Evolutionary conservation across 1,140 invertebrate species (phyloP), one percentile per base, ranked within the genome.

Genomic region (Hylaeus anthracinus): DNA sequence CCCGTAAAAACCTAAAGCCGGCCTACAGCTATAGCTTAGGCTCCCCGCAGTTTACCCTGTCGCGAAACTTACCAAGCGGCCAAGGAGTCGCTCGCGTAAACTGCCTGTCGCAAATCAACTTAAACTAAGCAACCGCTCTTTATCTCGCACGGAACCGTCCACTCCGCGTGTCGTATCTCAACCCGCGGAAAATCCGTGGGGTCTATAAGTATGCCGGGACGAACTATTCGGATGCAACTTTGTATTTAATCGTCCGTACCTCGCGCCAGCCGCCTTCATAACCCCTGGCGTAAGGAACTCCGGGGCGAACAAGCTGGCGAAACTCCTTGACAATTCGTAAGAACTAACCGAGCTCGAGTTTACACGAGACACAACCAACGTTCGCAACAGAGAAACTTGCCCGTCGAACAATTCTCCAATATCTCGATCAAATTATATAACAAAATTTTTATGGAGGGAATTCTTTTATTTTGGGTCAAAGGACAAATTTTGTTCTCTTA

Each of bases 261-360:
- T 37, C 37, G 41, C 10, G 26, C 3, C 41, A 26, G 26, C 3
- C 41, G 39, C 83, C 75, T 83, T 86, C 72, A 79, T 82, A 78
- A 80, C 65, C 76, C 39, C 45, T 14, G 2, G 12, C 73, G 51
- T 53, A 56, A 69, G 75, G 64, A 77, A 80, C 84, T 79, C 70
- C 70, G 48, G 67, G 71, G 26, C 26, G 26, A 26, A 26, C 26
- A 26, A 26, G 26, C 26, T 26, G 26, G 26, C 77, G 79, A 84
- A 83, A 84, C 63, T 84, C 81, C 53, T 64, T 72, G 86, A 87
- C 85, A 89, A 90, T 86, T 88, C 83, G 79, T 64, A 82, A 69
- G 83, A 87, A 87, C 71, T 87, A 86, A 86, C 83, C 82, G 72
- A 66, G 56, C 55, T 79, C 55, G 83, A 88, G 81, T 84, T 89